phyloP scores from a whole-genome alignment of 1,140 invertebrate species.

The Thaumetopoea pityocampa region DNA sequence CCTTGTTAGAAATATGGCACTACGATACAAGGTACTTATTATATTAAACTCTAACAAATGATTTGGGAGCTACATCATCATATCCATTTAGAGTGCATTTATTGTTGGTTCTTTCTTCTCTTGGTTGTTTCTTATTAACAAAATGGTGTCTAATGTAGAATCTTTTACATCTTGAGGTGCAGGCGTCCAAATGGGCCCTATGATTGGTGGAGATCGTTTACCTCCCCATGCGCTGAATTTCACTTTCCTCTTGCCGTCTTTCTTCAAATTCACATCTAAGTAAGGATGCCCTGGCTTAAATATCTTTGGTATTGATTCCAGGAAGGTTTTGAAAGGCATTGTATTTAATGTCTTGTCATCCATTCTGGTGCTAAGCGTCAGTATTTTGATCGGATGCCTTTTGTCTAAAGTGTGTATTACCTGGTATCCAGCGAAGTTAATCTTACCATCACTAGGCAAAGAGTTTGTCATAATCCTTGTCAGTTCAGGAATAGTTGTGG shows the following conservation, averaged over 20 bases:
- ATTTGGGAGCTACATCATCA: slow-evolving; percentile 22
- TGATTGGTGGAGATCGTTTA: slow-evolving; percentile 58
- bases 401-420: slow-evolving; percentile 49
- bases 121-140: slow-evolving; percentile 43
- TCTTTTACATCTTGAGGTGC: slow-evolving; percentile 42
- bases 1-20: slow-evolving; percentile 39
- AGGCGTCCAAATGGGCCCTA: slow-evolving; percentile 66
- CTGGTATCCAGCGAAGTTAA: slow-evolving; percentile 44
- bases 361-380: slow-evolving; percentile 41
- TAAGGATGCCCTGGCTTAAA: slow-evolving; percentile 62
- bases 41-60: slow-evolving; percentile 16
- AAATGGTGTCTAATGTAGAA: slow-evolving; percentile 45
- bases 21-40: slow-evolving; percentile 26
- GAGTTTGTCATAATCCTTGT: slow-evolving; percentile 56
- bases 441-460: slow-evolving; percentile 30
- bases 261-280: slow-evolving; percentile 50
- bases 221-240: slow-evolving; percentile 66
- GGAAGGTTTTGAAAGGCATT: slow-evolving; percentile 49
- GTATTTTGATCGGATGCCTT: slow-evolving; percentile 48
- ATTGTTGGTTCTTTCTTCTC: slow-evolving; percentile 26
- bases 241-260: slow-evolving; percentile 63
- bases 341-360: slow-evolving; percentile 43
- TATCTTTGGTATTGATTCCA: slow-evolving; percentile 42
- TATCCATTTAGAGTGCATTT: slow-evolving; percentile 35
- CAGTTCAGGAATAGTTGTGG: slow-evolving; percentile 51